Evolutionary conservation across 2,113 vertebrate genomes (phyloP).

Genomic region (Zosterops hypoxanthus): DNA sequence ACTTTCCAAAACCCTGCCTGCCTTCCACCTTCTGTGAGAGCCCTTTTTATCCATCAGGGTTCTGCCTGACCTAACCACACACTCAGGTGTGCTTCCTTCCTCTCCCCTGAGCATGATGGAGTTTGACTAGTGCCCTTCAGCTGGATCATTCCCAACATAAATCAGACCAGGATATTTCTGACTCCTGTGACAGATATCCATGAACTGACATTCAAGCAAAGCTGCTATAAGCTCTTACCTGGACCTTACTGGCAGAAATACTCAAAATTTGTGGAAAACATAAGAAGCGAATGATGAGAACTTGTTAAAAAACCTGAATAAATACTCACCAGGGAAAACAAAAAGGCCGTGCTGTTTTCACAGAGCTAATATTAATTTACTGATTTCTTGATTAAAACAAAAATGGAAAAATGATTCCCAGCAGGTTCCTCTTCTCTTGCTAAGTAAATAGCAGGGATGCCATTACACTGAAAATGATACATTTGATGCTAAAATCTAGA

Average conservation of each 20-base stretch:
- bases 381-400: conserved; percentile 60
- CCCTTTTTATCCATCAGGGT: not conserved
- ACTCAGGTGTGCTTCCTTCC: not conserved
- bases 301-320: conserved; percentile 18
- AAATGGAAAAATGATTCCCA: conserved; percentile 49
- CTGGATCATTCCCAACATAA: not conserved
- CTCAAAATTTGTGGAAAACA: not conserved
- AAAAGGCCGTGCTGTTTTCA: conserved; percentile 7
- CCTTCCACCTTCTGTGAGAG: not conserved
- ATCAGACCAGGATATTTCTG: not conserved
- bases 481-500: conserved; percentile 28
- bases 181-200: not conserved
- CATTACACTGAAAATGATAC: conserved; percentile 33
- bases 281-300: not conserved
- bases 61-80: not conserved
- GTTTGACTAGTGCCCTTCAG: not conserved
- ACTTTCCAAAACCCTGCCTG: not conserved
- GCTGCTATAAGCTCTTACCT: not conserved
- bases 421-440: conserved; percentile 33
- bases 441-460: conserved; percentile 45
- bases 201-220: not conserved
- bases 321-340: conserved; percentile 38
- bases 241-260: not conserved
- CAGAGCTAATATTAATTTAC: conserved; percentile 53
- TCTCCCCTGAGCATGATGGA: not conserved